Conservation (phyloP, 2,888 invertebrate genomes). For the Chrysopilus asiliformis region DNA sequence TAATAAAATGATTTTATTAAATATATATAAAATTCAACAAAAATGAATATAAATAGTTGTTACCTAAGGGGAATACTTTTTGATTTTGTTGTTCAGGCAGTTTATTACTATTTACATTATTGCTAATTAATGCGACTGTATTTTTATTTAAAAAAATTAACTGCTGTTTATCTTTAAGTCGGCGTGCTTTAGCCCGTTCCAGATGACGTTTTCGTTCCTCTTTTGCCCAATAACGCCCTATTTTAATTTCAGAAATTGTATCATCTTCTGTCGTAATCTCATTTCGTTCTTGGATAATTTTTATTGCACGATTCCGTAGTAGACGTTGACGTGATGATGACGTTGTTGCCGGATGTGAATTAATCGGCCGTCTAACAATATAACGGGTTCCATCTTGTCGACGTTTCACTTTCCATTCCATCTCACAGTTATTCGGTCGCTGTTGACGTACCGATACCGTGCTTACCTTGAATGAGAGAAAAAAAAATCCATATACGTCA, state of each 20-base stretch:
- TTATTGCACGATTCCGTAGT: constrained; percentile 51
- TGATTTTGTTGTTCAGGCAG: no score
- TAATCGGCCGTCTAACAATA: constrained; percentile 57
- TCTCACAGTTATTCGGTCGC: constrained; percentile 26
- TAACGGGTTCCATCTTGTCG: constrained; percentile 64
- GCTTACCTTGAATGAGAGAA: constrained; percentile 12
- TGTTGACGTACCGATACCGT: constrained; percentile 9
- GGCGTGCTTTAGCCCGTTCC: constrained; percentile 52
- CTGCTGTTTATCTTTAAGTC: constrained; percentile 35
- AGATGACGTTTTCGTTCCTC: constrained; percentile 62
- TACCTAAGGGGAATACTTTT: no score
- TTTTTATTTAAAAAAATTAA: constrained; percentile 20
- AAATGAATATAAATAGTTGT: no score
- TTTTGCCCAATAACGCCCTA: constrained; percentile 61
- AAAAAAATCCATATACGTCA: neutral
- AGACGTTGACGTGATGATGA: constrained; percentile 51
- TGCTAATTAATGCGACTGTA: no score
- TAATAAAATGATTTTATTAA: no score
- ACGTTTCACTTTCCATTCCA: constrained; percentile 66
- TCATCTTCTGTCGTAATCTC: constrained; percentile 61
- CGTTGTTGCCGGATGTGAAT: no score
- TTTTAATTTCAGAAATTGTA: constrained; percentile 61
- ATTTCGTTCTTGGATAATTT: constrained; percentile 50
- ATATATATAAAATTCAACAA: no score
- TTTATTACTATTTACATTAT: no score